A percentile compares a stretch with the other conserved stretches of the same genome.
phyloP scores from a whole-genome alignment of 2,113 vertebrate genomes.

The Dermatemys mawii region DNA sequence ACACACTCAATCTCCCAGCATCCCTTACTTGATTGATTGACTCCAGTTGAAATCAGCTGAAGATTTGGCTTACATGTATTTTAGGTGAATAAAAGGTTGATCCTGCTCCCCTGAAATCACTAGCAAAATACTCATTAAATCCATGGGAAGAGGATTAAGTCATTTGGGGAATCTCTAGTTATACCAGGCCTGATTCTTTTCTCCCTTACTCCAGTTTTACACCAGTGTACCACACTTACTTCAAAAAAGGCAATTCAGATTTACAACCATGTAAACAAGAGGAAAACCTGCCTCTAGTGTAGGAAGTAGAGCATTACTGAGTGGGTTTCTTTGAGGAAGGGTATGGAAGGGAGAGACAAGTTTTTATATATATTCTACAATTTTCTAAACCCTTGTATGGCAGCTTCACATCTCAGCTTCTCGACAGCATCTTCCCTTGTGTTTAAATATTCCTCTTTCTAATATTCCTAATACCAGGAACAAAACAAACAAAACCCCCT shows the following conservation, averaged over 20 bases:
- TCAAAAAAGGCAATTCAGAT: neutral
- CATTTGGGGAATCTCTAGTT: neutral
- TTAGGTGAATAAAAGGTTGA: neutral
- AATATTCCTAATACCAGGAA: neutral
- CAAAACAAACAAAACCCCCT: neutral
- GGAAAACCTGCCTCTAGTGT: neutral
- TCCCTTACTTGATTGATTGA: neutral
- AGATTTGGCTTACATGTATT: neutral
- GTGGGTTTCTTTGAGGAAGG: neutral
- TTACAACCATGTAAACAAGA: neutral
- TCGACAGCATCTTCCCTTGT: neutral
- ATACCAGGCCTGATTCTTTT: neutral
- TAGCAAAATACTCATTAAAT: neutral
- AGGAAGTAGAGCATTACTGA: neutral
- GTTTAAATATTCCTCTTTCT: neutral
- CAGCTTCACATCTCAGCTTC: neutral
- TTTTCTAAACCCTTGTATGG: neutral
- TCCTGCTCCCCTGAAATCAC: neutral
- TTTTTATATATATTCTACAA: neutral
- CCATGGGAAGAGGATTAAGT: neutral
- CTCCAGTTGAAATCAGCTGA: neutral
- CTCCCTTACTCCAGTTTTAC: neutral
- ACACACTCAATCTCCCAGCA: neutral
- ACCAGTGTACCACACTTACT: neutral
- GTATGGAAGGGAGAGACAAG: neutral